phyloP scores from a whole-genome alignment of 2,113 vertebrate species.

The Corvus cornix region DNA sequence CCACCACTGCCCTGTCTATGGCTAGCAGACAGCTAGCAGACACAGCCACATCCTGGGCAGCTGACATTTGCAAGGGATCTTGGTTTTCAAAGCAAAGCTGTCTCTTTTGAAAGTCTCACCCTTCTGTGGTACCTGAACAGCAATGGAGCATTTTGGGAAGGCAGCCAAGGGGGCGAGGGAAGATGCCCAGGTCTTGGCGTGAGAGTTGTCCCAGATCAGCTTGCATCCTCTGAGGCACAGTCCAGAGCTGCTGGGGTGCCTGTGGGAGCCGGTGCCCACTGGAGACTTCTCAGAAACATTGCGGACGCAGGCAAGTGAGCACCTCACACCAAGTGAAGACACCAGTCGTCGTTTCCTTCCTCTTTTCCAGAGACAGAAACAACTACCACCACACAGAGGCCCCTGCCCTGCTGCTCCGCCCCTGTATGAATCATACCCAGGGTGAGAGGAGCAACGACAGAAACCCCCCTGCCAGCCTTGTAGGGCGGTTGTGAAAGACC shows the following conservation, averaged over 20 bases:
- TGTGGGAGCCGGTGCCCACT: accelerated
- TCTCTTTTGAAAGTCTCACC: not conserved
- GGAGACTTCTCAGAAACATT: not conserved
- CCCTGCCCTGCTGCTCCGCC: not conserved
- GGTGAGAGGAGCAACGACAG: not conserved
- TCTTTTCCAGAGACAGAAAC: conserved; percentile 56
- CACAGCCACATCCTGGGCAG: not conserved
- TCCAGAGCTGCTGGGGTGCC: not conserved
- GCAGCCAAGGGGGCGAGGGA: not conserved
- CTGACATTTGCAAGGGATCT: not conserved
- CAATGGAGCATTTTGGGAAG: not conserved
- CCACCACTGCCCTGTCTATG: not conserved
- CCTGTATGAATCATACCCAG: not conserved
- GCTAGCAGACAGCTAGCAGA: not conserved
- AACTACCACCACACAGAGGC: not conserved
- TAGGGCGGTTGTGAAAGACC: not conserved
- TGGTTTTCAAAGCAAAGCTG: not conserved
- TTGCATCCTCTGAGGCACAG: accelerated
- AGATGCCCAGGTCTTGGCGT: accelerated
- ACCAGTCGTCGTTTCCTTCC: conserved; percentile 58
- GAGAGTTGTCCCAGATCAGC: accelerated
- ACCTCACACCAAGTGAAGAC: not conserved
- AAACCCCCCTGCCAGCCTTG: not conserved
- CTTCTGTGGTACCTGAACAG: not conserved
- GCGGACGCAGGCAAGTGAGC: accelerated